A percentile compares a stretch with the other conserved stretches of the same genome.
These are phyloP conservation scores for Macrocentrus cingulum DNA, from an alignment of 1,140 invertebrate genomes.

Conservation along the genomic window DNA sequence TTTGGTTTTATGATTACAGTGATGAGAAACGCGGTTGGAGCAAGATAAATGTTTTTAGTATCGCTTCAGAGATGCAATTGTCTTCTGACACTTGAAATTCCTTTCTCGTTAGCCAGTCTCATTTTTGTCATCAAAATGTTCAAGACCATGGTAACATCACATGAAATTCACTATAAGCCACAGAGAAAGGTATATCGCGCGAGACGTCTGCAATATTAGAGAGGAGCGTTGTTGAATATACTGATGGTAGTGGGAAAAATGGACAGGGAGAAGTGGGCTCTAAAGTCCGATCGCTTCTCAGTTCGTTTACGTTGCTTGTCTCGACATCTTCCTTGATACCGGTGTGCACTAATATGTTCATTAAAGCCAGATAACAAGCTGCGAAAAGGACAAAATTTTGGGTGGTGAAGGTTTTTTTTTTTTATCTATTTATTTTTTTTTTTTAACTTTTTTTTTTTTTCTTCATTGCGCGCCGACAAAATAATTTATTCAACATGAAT, in stretches of 20 bases:
- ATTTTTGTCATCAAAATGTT: conserved; percentile 6
- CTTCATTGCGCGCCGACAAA: too few species aligned
- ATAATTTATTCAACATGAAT: conserved; percentile 4
- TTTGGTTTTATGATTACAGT: background rate
- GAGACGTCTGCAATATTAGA: conserved; percentile 48
- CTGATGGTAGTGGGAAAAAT: conserved; percentile 40
- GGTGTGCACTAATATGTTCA: conserved; percentile 42
- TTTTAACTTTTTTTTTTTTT: too few species aligned
- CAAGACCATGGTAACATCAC: conserved; percentile 19
- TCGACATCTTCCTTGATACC: conserved; percentile 34
- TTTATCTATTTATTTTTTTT: background rate
- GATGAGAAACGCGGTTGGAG: too few species aligned
- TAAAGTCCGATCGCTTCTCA: conserved; percentile 46
- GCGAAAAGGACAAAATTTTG: background rate
- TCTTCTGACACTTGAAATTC: conserved; percentile 1
- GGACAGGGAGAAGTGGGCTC: conserved; percentile 47
- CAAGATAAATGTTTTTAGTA: too few species aligned
- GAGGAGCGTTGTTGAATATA: conserved; percentile 47
- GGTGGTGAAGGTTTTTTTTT: conserved; percentile 13
- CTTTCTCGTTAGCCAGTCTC: background rate
- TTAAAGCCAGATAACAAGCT: conserved; percentile 35
- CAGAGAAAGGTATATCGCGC: conserved; percentile 56
- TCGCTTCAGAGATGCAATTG: background rate
- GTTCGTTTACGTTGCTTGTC: conserved; percentile 46
- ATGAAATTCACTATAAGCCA: conserved; percentile 33